Evolutionary conservation across 2,113 vertebrate genomes (phyloP), one percentile per base, ranked within the genome.

Genomic region (Scortum barcoo): DNA sequence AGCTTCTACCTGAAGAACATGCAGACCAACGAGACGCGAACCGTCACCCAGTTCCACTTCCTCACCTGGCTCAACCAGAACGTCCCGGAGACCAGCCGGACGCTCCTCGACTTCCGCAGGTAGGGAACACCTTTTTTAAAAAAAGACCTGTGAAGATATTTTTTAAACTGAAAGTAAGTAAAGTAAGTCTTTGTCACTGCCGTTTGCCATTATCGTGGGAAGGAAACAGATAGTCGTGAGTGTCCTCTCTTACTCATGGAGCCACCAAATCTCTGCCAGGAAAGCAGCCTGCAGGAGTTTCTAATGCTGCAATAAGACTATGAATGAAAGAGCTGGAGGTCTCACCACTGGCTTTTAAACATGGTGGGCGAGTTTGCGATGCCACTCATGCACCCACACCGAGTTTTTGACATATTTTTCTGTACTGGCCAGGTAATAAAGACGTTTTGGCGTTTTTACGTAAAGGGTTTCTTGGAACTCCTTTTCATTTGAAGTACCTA

Each of bases 1-100:
- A 99, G 98, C 91, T 99, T 99, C 90, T 99, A 99, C 92, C 93
- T 99, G 93, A 99, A 99, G 95, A 99, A 99, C 95, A 96, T 99
- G 89, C 97, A 97, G 86, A 98, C 96, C 7, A 97, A 95, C 0
- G 97, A 99, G 94, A 99, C 98, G 0, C 96, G 98, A 69, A 99
- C 98, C 0, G 97, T 99, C 87, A 99, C 98, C 0, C 98, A 99
- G 95, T 99, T 99, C 96, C 98, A 99, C 93, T 99, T 98, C 95
- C 96, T 99, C 91, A 99, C 97, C 87, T 99, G 98, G 98, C 95
- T 97, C 42, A 96, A 97, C 91, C 96, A 95, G 88, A 96, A 94
- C 24, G 97, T 97, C 62, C 98, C 98, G 0, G 93, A 97, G 73
- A 97, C 95, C 85, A 96, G 97, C 26, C 94, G 97, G 80, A 95